Evolutionary conservation across 2,113 vertebrate species (phyloP).

Genomic region (Prietella phreatophila): DNA sequence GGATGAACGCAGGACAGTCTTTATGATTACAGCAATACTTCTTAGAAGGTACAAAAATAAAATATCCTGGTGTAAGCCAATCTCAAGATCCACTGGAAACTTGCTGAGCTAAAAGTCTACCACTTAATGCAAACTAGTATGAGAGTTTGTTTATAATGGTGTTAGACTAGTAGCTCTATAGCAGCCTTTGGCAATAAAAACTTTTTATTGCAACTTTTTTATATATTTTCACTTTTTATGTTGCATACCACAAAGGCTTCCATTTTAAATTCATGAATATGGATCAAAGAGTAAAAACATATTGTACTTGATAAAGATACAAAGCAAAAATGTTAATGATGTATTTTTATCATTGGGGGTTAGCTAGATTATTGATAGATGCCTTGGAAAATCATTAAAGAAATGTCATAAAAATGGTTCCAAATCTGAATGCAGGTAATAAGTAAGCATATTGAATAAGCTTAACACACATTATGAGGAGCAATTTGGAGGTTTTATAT

Average conservation of each 20-base stretch:
- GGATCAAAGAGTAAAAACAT: background rate
- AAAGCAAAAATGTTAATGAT: background rate
- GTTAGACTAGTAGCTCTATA: background rate
- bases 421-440: background rate
- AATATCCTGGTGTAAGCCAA: background rate
- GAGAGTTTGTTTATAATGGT: background rate
- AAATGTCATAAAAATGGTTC: background rate
- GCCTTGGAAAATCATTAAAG: background rate
- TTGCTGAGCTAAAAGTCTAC: background rate
- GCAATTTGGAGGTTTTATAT: constrained; percentile 8
- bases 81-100: background rate
- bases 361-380: background rate
- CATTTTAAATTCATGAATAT: background rate
- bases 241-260: background rate
- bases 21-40: background rate
- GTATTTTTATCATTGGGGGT: background rate
- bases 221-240: background rate
- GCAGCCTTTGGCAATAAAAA: background rate
- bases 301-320: background rate
- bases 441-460: constrained; percentile 1
- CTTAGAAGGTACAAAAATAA: background rate
- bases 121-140: background rate
- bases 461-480: background rate
- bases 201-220: too few species aligned
- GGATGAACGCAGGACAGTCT: background rate